These are phyloP conservation scores for Sturnira hondurensis DNA, from an alignment of 2,113 vertebrate species.

Conservation along the genomic window DNA sequence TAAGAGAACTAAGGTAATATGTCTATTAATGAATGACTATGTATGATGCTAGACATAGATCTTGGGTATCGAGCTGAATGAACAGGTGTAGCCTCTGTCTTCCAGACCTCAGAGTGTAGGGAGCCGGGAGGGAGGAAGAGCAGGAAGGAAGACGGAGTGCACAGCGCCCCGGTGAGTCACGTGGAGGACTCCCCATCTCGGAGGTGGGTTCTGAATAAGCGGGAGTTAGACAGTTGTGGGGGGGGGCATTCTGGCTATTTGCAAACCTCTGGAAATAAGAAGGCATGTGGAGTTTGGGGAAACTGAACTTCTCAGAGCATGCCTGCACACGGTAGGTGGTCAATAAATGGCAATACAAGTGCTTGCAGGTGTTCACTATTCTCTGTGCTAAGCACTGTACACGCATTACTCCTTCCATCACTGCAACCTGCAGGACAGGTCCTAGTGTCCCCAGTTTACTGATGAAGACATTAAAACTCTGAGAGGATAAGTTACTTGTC, in stretches of 20 bases:
- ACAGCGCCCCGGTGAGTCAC: too few species aligned
- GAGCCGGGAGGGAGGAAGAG: not conserved
- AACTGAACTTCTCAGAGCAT: not conserved
- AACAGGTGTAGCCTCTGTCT: not conserved
- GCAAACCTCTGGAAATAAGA: not conserved
- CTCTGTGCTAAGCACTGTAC: not conserved
- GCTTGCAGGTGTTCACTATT: not conserved
- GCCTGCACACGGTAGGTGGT: not conserved
- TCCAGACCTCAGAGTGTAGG: not conserved
- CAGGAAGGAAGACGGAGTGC: not conserved
- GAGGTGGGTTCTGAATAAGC: not conserved
- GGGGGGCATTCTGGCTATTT: not conserved
- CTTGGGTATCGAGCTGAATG: not conserved
- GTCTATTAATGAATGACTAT: conserved; percentile 8
- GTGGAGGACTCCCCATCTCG: not conserved
- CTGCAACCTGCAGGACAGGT: fast-evolving
- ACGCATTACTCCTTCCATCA: not conserved
- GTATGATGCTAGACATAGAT: not conserved
- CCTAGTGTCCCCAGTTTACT: not conserved
- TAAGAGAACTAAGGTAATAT: not conserved
- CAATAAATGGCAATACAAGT: not conserved
- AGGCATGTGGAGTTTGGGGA: not conserved
- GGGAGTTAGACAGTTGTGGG: not conserved
- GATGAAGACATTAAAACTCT: not conserved
- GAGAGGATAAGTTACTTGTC: not conserved